phyloP scores from a whole-genome alignment of 2,888 invertebrate species.

The Orthosia incerta region DNA sequence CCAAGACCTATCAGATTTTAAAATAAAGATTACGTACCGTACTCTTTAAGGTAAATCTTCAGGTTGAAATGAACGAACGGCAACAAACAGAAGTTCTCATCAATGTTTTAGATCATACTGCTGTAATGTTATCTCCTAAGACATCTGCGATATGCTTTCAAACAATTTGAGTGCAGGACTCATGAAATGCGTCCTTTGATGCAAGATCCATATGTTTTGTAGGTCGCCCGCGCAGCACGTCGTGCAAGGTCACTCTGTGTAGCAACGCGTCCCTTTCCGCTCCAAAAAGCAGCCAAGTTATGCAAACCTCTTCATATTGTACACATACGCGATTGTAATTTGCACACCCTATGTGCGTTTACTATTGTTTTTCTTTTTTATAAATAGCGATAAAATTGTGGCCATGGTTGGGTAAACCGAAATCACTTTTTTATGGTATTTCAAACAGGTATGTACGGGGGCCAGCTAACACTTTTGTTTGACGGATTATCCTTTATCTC shows the following conservation, averaged over 20 bases:
- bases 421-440: no score
- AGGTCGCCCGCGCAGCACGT: conserved; percentile 61
- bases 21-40: neutral
- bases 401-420: neutral
- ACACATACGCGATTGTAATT: conserved; percentile 43
- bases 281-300: conserved; percentile 87
- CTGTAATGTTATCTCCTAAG: neutral
- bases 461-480: neutral
- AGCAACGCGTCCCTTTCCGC: conserved; percentile 88
- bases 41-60: neutral
- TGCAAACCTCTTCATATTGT: conserved; percentile 78
- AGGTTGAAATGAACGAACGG: neutral
- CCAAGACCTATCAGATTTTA: neutral
- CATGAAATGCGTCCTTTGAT: conserved; percentile 47
- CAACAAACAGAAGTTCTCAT: no score
- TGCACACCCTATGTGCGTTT: conserved; percentile 46
- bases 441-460: neutral
- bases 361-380: conserved; percentile 38
- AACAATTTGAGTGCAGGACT: conserved; percentile 13
- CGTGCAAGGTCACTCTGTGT: conserved; percentile 83
- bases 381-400: conserved; percentile 3
- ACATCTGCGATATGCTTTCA: conserved; percentile 11
- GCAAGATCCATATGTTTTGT: conserved; percentile 67
- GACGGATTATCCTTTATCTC: neutral
- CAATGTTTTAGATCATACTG: neutral